A percentile compares a stretch with the other conserved stretches of the same genome.
These are phyloP conservation scores for Himalopsyche phryganea DNA, from an alignment of 1,140 invertebrate species.

Conservation along the genomic window DNA sequence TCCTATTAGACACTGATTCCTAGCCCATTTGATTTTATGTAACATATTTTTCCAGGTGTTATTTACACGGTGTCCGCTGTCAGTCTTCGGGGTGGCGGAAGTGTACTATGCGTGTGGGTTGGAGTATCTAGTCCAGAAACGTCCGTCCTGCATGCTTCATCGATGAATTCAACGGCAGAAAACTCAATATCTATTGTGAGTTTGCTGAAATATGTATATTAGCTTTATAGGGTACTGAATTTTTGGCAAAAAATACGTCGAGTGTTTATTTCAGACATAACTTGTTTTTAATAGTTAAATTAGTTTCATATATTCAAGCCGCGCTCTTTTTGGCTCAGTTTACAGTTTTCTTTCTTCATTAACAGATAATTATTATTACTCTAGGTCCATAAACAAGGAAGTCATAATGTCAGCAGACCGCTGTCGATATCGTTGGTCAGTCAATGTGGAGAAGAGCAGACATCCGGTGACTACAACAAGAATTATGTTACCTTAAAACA, in stretches of 20 bases:
- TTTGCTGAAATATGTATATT: background rate
- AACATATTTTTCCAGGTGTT: conserved; percentile 38
- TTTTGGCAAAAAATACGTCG: too few relatives aligned
- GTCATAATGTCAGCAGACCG: conserved; percentile 48
- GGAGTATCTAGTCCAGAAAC: conserved; percentile 42
- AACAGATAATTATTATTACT: too few relatives aligned
- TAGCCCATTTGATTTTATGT: too few relatives aligned
- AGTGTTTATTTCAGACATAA: too few relatives aligned
- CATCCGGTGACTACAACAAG: conserved; percentile 58
- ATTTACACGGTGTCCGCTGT: conserved; percentile 51
- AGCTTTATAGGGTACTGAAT: too few relatives aligned
- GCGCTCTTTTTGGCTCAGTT: too few relatives aligned
- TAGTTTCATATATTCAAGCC: too few relatives aligned
- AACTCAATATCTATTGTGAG: conserved; percentile 44
- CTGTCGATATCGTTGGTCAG: conserved; percentile 54
- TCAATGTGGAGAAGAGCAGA: conserved; percentile 53
- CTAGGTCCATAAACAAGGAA: conserved; percentile 33
- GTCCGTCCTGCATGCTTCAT: conserved; percentile 40
- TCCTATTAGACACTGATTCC: too few relatives aligned
- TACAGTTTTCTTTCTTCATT: too few relatives aligned
- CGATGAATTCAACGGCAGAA: conserved; percentile 47
- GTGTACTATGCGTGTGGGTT: conserved; percentile 49
- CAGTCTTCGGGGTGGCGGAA: conserved; percentile 39
- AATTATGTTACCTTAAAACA: conserved; percentile 67
- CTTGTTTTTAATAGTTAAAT: too few relatives aligned